Evolutionary conservation across 1,140 invertebrate species (phyloP).

Genomic region (Drosophila lini): DNA sequence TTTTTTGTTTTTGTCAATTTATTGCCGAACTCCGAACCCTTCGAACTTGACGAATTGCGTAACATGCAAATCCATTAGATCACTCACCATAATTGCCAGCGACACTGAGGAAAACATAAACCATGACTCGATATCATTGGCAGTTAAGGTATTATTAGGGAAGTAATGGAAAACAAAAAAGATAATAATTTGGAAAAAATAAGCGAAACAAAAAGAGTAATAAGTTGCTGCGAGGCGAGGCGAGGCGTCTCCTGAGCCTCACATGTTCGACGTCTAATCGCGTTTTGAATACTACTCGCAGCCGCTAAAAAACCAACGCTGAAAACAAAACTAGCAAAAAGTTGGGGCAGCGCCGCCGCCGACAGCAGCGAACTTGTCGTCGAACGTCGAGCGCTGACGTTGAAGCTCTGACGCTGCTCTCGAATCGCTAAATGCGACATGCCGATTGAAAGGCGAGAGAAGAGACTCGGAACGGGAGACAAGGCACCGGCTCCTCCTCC

Average conservation of each 20-base stretch:
- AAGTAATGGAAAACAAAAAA: slow-evolving; percentile 29
- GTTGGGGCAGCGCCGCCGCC: slow-evolving; percentile 33
- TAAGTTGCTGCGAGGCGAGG: slow-evolving; percentile 32
- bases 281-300: slow-evolving; percentile 77
- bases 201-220: slow-evolving; percentile 53
- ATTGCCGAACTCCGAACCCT: slow-evolving; percentile 35
- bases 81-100: slow-evolving; percentile 80
- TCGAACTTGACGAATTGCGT: slow-evolving; percentile 52
- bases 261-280: slow-evolving; percentile 84
- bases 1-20: slow-evolving; percentile 33
- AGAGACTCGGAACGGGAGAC: background rate
- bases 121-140: slow-evolving; percentile 55
- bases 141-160: slow-evolving; percentile 7
- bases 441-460: slow-evolving; percentile 32
- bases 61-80: slow-evolving; percentile 65
- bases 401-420: slow-evolving; percentile 64
- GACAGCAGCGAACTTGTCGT: slow-evolving; percentile 38
- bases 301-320: slow-evolving; percentile 44
- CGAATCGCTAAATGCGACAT: slow-evolving; percentile 34
- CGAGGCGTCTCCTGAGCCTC: slow-evolving; percentile 66
- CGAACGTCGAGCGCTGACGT: slow-evolving; percentile 34
- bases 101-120: slow-evolving; percentile 81
- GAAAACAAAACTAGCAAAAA: slow-evolving; percentile 47
- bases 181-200: slow-evolving; percentile 40
- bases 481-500: slow-evolving; percentile 5